Conservation (phyloP, 2,888 invertebrate species). For the Eupithecia abbreviata region DNA sequence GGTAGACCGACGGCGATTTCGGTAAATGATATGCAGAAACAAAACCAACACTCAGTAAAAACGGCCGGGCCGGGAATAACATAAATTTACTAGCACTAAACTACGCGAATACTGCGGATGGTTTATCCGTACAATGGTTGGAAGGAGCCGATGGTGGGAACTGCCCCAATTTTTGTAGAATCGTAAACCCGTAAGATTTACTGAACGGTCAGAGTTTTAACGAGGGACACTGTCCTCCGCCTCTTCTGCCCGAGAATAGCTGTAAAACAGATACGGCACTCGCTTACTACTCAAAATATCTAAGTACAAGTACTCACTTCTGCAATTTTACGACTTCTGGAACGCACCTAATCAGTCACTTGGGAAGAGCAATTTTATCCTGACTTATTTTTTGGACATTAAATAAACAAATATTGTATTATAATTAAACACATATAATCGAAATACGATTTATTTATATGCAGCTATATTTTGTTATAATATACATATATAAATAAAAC, state of each 20-base stretch:
- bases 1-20: conserved; percentile 36
- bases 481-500: no score
- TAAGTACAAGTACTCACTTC: not conserved
- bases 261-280: conserved; percentile 22
- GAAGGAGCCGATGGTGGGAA: conserved; percentile 48
- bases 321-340: not conserved
- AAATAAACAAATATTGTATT: no score
- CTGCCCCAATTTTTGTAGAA: conserved; percentile 75
- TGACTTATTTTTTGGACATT: not conserved
- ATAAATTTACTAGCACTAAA: conserved; percentile 47
- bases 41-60: conserved; percentile 47
- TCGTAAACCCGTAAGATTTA: conserved; percentile 80
- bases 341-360: not conserved
- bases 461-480: no score
- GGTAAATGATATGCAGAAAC: conserved; percentile 46
- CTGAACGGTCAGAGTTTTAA: conserved; percentile 76
- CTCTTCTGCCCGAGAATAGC: conserved; percentile 24
- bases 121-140: conserved; percentile 40
- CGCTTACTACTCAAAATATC: not conserved
- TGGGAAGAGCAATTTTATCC: not conserved
- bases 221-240: conserved; percentile 65
- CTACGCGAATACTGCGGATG: conserved; percentile 41
- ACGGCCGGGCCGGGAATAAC: conserved; percentile 43
- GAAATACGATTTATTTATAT: no score
- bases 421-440: no score